phyloP scores from a whole-genome alignment of 2,888 invertebrate species.

The Cybosia mesomella region DNA sequence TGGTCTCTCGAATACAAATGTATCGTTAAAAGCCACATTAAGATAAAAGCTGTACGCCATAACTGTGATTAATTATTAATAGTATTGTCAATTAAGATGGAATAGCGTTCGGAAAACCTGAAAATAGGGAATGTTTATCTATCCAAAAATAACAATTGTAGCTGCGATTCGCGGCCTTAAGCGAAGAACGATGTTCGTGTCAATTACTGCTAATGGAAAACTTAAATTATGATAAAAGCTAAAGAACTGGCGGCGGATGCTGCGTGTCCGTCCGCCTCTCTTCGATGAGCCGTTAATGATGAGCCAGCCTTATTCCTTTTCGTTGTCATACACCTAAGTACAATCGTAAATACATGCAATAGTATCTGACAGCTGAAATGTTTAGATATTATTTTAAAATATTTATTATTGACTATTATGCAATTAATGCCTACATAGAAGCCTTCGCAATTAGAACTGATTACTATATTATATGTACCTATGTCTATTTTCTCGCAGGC shows the following conservation, averaged over 20 bases:
- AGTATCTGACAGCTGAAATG: not conserved
- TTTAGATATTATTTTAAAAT: not conserved
- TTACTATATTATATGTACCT: no score
- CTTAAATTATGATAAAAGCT: slow-evolving; percentile 87
- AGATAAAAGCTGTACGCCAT: slow-evolving; percentile 83
- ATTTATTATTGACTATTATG: no score
- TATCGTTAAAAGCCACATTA: slow-evolving; percentile 82
- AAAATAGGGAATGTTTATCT: slow-evolving; percentile 84
- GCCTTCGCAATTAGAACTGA: no score
- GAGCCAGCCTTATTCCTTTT: slow-evolving; percentile 38
- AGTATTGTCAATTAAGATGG: slow-evolving; percentile 82
- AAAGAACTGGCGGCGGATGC: slow-evolving; percentile 75
- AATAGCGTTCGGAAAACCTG: slow-evolving; percentile 73
- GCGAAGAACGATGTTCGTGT: slow-evolving; percentile 86
- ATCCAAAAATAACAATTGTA: slow-evolving; percentile 83
- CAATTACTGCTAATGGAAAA: slow-evolving; percentile 87
- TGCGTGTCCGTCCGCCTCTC: slow-evolving; percentile 65
- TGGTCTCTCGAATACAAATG: slow-evolving; percentile 80
- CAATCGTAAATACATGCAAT: not conserved
- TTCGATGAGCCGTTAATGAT: slow-evolving; percentile 55
- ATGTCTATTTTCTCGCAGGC: no score
- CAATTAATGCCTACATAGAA: no score
- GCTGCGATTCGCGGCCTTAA: slow-evolving; percentile 78
- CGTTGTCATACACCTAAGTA: slow-evolving; percentile 6
- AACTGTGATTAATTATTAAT: slow-evolving; percentile 85